phyloP scores from a whole-genome alignment of 1,140 invertebrate genomes.

The Tyrophagus putrescentiae region DNA sequence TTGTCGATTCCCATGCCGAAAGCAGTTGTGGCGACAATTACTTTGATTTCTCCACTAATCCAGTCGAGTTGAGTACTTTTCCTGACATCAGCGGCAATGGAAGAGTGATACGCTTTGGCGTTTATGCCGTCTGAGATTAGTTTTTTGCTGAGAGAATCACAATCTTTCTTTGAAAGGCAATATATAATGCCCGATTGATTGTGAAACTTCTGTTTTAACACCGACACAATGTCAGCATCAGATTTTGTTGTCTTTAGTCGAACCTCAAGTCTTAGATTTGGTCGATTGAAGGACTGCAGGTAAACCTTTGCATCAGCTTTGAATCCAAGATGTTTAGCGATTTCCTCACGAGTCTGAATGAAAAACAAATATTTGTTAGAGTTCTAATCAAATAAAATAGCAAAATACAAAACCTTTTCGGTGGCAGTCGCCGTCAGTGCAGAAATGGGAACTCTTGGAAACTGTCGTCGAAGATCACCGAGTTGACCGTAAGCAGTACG shows the following conservation, averaged over 20 bases:
- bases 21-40: constrained; percentile 85
- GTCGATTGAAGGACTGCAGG: constrained; percentile 64
- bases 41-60: constrained; percentile 54
- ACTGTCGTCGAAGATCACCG: constrained; percentile 36
- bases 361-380: too few species aligned
- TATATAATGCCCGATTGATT: constrained; percentile 81
- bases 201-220: constrained; percentile 51
- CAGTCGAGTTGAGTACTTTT: constrained; percentile 52
- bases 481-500: constrained; percentile 45
- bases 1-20: constrained; percentile 99
- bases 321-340: constrained; percentile 69
- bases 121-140: constrained; percentile 52
- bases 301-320: constrained; percentile 56
- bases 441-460: constrained; percentile 41
- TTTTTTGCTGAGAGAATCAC: constrained; percentile 53
- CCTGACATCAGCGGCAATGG: constrained; percentile 52
- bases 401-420: constrained; percentile 63
- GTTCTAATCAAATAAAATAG: too few species aligned
- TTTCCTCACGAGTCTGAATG: constrained; percentile 42
- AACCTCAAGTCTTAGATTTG: constrained; percentile 75
- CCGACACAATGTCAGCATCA: constrained; percentile 48
- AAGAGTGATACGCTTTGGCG: constrained; percentile 73
- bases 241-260: constrained; percentile 53
- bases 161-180: constrained; percentile 75
- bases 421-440: constrained; percentile 61